Conservation (phyloP, 2,113 vertebrate genomes). For the Trichomycterus rosablanca region DNA sequence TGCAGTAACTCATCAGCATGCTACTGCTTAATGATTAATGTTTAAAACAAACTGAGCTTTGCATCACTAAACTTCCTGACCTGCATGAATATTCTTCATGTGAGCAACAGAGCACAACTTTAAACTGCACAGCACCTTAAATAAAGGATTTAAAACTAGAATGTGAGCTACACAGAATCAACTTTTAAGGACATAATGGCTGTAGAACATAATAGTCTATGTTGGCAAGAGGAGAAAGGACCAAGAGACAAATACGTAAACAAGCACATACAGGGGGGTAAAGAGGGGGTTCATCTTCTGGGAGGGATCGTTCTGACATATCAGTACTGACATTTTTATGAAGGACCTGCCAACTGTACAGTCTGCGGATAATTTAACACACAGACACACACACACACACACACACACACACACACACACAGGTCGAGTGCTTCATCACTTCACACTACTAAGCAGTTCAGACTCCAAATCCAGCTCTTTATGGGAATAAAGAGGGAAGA, state of each 20-base stretch:
- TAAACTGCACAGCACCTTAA: too few relatives aligned
- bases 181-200: too few relatives aligned
- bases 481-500: not conserved
- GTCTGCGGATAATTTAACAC: slow-evolving; percentile 10
- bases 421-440: slow-evolving; percentile 3
- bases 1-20: not conserved
- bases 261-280: not conserved
- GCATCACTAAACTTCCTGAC: slow-evolving; percentile 1
- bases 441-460: slow-evolving; percentile 10
- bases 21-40: not conserved
- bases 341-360: slow-evolving; percentile 12
- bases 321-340: slow-evolving; percentile 1
- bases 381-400: slow-evolving; percentile 1
- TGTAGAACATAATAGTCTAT: not conserved
- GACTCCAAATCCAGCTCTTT: slow-evolving; percentile 8
- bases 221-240: not conserved
- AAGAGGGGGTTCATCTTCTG: slow-evolving; percentile 14
- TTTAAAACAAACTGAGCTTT: not conserved
- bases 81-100: not conserved
- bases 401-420: slow-evolving; percentile 1
- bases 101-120: too few relatives aligned
- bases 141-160: not conserved
- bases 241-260: not conserved
- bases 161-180: not conserved
- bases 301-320: slow-evolving; percentile 8